These are phyloP conservation scores for Limnothrissa miodon DNA, from an alignment of 2,113 vertebrate species.

Conservation along the genomic window DNA sequence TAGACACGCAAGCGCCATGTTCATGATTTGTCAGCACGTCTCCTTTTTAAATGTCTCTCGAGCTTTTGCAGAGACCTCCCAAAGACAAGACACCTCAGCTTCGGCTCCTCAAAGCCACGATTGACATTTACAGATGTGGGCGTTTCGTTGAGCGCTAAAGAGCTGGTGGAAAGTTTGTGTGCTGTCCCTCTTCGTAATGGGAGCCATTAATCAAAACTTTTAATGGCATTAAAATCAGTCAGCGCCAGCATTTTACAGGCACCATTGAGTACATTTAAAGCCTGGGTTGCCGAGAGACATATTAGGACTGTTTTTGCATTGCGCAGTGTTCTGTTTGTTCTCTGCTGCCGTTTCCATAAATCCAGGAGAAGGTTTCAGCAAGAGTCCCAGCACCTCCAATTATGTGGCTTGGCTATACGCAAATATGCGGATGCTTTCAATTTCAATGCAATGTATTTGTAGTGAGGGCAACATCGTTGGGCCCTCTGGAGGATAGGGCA, in stretches of 20 bases:
- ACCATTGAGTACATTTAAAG: constrained; percentile 3
- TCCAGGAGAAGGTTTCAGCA: not conserved
- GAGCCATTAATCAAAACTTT: not conserved
- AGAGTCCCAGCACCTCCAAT: constrained; percentile 18
- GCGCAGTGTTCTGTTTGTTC: not conserved
- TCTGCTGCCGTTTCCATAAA: not conserved
- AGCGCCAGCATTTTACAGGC: not conserved
- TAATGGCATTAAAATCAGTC: constrained; percentile 8
- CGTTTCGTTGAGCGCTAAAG: not conserved
- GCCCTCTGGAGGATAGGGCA: not conserved
- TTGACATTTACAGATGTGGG: not conserved
- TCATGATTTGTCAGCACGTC: constrained; percentile 6
- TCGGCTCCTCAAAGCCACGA: not conserved
- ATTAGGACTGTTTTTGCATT: not conserved
- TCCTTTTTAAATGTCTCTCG: not conserved
- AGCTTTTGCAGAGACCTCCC: not conserved
- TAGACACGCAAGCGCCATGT: not conserved
- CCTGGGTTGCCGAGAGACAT: not conserved
- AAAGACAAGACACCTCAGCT: not conserved
- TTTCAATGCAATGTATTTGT: not conserved
- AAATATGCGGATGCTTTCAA: constrained; percentile 15
- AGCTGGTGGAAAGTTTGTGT: not conserved
- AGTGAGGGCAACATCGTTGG: not conserved
- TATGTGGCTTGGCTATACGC: not conserved
- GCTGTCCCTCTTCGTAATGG: not conserved